phyloP scores from a whole-genome alignment of 2,888 invertebrate species.

The Drosophila tanythrix region DNA sequence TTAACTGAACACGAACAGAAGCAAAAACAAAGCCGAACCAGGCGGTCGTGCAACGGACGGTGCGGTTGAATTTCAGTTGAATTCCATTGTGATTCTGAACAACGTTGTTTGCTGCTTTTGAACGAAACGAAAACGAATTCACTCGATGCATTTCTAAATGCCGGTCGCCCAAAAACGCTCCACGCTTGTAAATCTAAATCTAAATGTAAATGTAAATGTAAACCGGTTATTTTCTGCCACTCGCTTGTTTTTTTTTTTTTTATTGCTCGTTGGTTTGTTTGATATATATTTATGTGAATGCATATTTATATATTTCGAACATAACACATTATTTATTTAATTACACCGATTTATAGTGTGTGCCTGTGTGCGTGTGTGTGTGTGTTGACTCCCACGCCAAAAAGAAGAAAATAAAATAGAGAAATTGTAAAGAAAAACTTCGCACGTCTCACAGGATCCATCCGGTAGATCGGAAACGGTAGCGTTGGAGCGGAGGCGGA shows the following conservation, averaged over 20 bases:
- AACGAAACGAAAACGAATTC: slow-evolving; percentile 29
- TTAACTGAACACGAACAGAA: slow-evolving; percentile 48
- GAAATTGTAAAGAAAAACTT: background rate
- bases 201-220: slow-evolving; percentile 27
- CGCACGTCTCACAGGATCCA: slow-evolving; percentile 22
- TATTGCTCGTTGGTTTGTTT: slow-evolving; percentile 8
- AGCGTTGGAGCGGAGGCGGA: slow-evolving; percentile 12
- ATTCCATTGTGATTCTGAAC: slow-evolving; percentile 24
- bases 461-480: slow-evolving; percentile 17
- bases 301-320: slow-evolving; percentile 7
- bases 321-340: slow-evolving; percentile 39
- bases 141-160: slow-evolving; percentile 55
- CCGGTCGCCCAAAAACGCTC: slow-evolving; percentile 46
- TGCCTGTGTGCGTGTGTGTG: slow-evolving; percentile 13
- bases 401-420: background rate
- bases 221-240: slow-evolving; percentile 51
- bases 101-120: slow-evolving; percentile 28
- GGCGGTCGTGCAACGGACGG: slow-evolving; percentile 61
- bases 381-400: slow-evolving; percentile 45
- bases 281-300: background rate
- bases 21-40: slow-evolving; percentile 59
- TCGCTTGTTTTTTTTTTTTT: slow-evolving; percentile 25
- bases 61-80: slow-evolving; percentile 29
- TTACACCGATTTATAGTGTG: slow-evolving; percentile 36
- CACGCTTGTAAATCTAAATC: slow-evolving; percentile 11